Evolutionary conservation across 2,797 vertebrate species (phyloP).

Genomic region (Phaenicophaeus curvirostris): DNA sequence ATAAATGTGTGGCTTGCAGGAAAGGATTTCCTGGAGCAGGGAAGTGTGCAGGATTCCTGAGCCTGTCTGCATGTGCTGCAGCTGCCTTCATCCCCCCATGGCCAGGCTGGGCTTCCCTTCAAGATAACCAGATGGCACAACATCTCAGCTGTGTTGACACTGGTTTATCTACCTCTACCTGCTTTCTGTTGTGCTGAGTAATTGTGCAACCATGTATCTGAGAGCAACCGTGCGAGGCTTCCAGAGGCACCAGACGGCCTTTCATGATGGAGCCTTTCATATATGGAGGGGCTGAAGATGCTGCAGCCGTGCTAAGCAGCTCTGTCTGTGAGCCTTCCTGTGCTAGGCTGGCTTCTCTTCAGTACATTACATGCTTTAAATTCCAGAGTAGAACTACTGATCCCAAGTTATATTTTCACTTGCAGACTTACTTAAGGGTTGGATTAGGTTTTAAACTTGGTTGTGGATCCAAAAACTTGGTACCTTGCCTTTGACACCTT

Average conservation of each 20-base stretch:
- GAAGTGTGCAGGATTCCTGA: neutral
- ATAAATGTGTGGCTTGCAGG: neutral
- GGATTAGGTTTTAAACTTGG: neutral
- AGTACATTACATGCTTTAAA: neutral
- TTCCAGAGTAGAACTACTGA: neutral
- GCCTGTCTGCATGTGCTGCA: neutral
- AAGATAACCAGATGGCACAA: neutral
- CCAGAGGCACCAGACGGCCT: neutral
- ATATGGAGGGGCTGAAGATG: neutral
- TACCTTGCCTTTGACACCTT: neutral
- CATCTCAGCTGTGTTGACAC: neutral
- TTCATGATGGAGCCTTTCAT: neutral
- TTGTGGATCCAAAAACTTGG: rapidly evolving
- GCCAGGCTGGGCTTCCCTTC: neutral
- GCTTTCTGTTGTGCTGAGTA: conserved; percentile 4
- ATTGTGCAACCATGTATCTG: neutral
- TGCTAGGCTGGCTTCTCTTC: neutral
- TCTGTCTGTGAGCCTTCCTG: neutral
- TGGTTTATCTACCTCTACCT: neutral
- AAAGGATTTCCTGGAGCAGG: neutral
- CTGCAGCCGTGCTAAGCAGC: neutral
- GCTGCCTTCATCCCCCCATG: neutral
- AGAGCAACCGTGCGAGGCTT: neutral
- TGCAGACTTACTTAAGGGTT: neutral
- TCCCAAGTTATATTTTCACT: neutral